A percentile compares a stretch with the other conserved stretches of the same genome.
phyloP scores from a whole-genome alignment of 1,140 invertebrate genomes.

The Alviniconcha marisindica region DNA sequence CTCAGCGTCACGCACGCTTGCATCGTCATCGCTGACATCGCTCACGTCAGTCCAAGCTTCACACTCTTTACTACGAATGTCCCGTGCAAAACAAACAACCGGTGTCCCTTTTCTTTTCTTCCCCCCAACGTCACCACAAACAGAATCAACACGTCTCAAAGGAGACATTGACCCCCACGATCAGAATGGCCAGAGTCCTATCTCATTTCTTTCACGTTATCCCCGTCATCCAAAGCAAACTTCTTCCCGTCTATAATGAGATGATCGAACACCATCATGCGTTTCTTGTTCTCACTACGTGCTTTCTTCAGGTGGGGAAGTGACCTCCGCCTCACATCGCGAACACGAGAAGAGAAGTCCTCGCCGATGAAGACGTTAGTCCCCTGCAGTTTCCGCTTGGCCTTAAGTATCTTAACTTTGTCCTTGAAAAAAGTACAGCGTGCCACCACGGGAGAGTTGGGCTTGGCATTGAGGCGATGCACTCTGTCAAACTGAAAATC shows the following conservation, averaged over 20 bases:
- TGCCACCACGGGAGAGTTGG: neutral
- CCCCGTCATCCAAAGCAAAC: neutral
- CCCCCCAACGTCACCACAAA: too few relatives aligned
- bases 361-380: neutral
- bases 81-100: neutral
- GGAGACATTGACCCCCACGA: neutral
- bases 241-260: neutral
- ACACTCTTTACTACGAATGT: neutral
- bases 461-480: neutral
- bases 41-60: neutral
- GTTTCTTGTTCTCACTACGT: neutral
- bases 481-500: neutral
- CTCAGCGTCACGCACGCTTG: neutral
- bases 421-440: neutral
- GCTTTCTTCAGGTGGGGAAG: neutral
- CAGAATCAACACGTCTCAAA: too few relatives aligned
- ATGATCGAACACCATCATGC: neutral
- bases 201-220: neutral
- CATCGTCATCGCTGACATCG: neutral
- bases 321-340: neutral
- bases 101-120: neutral
- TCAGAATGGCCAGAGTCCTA: neutral
- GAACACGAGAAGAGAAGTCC: neutral
- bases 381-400: neutral
- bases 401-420: neutral